Evolutionary conservation across 2,888 invertebrate species (phyloP), one percentile per base, ranked within the genome.

Genomic region (Meloe dianella): DNA sequence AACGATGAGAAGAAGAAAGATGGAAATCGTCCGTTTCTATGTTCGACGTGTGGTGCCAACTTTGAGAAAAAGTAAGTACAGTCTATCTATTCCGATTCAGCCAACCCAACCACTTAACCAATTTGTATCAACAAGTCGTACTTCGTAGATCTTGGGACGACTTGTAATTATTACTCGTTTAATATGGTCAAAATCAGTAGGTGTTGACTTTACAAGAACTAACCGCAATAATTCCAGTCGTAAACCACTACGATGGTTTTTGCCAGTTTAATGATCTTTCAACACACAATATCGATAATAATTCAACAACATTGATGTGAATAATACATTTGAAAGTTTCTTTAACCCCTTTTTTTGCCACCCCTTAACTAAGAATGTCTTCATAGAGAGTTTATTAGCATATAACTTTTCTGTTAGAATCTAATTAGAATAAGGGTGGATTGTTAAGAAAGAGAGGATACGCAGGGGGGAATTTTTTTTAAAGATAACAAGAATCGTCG

Each of bases 61-160:
- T 85, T 86, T 72, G 78, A 78, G 20, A 85, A 82, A 79, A 85
- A 83, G 87, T 87, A 75, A 86, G 87, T 84, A 12, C 7, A 30
- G 9, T 8, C 7, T 7, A 30, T 8, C 8, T 30, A 8, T 6
- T 7, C 7, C 3, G 12, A 1, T 14, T 35, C 12, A 41, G n/a
- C 17, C 35, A 35, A 35, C 32, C n/a, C n/a, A n/a, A n/a, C n/a
- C n/a, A n/a, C n/a, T n/a, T n/a, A n/a, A n/a, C n/a, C n/a, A n/a
- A n/a, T n/a, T n/a, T n/a, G n/a, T n/a, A n/a, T n/a, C n/a, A n/a
- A n/a, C n/a, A n/a, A n/a, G n/a, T n/a, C n/a, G 32, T 8, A 27
- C 27, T 27, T 27, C n/a, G 8, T 32, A 35, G 1, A 12, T 35
- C 35, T 10, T 41, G 4, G 5, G 5, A n/a, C n/a, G n/a, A 12